phyloP scores from a whole-genome alignment of 2,797 vertebrate genomes.

The Tenualosa thibaudeaui region DNA sequence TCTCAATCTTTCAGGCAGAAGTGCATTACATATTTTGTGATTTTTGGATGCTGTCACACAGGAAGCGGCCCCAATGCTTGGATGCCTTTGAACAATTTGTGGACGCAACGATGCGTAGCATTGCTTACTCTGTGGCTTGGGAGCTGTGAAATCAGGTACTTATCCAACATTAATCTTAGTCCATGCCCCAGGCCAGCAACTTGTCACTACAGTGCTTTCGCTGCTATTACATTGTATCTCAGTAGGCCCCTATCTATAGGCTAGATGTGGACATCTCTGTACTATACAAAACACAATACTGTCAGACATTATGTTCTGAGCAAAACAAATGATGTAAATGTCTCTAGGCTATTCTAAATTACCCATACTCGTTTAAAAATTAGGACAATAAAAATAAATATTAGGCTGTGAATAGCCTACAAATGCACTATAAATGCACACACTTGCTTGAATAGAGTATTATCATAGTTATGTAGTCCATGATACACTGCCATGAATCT shows the following conservation, averaged over 20 bases:
- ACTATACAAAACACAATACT: neutral
- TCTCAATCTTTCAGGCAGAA: constrained; percentile 57
- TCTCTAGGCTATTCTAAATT: neutral
- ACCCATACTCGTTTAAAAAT: neutral
- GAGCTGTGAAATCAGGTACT: constrained; percentile 53
- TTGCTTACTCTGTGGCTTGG: constrained; percentile 58
- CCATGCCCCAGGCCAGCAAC: constrained; percentile 33
- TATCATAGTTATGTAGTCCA: neutral
- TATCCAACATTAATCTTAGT: constrained; percentile 49
- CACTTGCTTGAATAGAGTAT: neutral
- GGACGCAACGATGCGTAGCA: constrained; percentile 55
- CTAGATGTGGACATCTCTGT: neutral
- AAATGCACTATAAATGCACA: neutral
- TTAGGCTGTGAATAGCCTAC: neutral
- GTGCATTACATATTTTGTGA: constrained; percentile 57
- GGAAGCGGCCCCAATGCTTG: constrained; percentile 58
- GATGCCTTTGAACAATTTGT: constrained; percentile 62
- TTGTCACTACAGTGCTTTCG: constrained; percentile 41
- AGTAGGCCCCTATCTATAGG: neutral
- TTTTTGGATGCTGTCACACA: constrained; percentile 55
- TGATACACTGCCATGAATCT: neutral
- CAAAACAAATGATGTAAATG: neutral
- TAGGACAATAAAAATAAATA: neutral
- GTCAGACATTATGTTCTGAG: neutral
- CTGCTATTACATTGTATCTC: constrained; percentile 40